Evolutionary conservation across 2,113 vertebrate genomes (phyloP).

Genomic region (Opisthocomus hoazin): DNA sequence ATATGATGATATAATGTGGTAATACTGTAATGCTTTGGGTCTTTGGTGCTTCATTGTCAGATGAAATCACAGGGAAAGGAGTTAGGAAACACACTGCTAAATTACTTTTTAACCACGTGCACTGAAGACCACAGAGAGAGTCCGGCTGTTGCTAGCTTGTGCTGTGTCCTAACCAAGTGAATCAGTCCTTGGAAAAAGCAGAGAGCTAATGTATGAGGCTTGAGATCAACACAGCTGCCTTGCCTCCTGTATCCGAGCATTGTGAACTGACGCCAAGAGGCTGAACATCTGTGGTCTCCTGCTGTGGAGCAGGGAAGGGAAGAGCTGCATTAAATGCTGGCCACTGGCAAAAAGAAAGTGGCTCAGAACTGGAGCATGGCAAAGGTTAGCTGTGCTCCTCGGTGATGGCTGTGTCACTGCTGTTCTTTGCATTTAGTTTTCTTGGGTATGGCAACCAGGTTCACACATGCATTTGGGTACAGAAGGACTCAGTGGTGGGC

Average conservation of each 20-base stretch:
- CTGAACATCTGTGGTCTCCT: not conserved
- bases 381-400: not conserved
- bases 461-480: not conserved
- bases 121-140: not conserved
- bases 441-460: not conserved
- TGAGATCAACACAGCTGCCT: not conserved
- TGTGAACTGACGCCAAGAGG: not conserved
- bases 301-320: not conserved
- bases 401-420: no score
- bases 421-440: not conserved
- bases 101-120: not conserved
- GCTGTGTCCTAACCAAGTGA: not conserved
- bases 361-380: not conserved
- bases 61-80: not conserved
- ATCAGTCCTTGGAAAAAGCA: not conserved
- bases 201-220: not conserved
- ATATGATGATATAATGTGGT: not conserved
- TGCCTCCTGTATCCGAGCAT: not conserved
- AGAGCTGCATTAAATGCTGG: not conserved
- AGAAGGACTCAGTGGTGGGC: not conserved
- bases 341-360: not conserved
- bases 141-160: not conserved
- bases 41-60: not conserved
- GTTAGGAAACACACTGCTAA: not conserved
- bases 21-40: not conserved